A percentile compares a stretch with the other conserved stretches of the same genome.
Conservation (phyloP, 2,113 vertebrate genomes). For the Anas platyrhynchos region DNA sequence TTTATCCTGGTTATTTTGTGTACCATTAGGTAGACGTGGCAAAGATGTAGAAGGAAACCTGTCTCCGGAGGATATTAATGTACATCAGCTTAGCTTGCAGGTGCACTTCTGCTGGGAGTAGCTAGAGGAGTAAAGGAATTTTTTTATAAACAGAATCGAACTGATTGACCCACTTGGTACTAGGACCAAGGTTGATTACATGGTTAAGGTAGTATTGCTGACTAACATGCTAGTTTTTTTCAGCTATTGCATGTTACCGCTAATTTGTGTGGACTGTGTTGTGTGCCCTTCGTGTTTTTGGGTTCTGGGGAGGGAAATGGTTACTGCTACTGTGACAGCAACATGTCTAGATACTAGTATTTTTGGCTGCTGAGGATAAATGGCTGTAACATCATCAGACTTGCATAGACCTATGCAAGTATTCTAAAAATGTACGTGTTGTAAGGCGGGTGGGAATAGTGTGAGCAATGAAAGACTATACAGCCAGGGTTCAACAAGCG, state of each 20-base stretch:
- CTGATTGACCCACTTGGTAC: not conserved
- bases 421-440: slow-evolving; percentile 11
- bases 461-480: not conserved
- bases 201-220: not conserved
- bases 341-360: not conserved
- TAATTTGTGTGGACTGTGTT: not conserved
- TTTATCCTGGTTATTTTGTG: not conserved
- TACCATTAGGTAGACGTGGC: not conserved
- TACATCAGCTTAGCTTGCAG: not conserved
- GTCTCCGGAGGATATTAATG: not conserved
- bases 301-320: not conserved
- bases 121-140: not conserved
- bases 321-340: not conserved
- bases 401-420: not conserved
- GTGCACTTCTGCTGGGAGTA: not conserved
- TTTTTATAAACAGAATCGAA: not conserved
- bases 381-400: not conserved
- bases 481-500: not conserved
- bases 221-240: not conserved
- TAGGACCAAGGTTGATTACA: not conserved
- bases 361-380: not conserved
- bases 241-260: not conserved
- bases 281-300: not conserved
- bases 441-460: not conserved
- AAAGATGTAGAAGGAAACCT: not conserved